A percentile compares a stretch with the other conserved stretches of the same genome.
Conservation (phyloP, 2,888 invertebrate species). For the Agonopterix arenella region DNA sequence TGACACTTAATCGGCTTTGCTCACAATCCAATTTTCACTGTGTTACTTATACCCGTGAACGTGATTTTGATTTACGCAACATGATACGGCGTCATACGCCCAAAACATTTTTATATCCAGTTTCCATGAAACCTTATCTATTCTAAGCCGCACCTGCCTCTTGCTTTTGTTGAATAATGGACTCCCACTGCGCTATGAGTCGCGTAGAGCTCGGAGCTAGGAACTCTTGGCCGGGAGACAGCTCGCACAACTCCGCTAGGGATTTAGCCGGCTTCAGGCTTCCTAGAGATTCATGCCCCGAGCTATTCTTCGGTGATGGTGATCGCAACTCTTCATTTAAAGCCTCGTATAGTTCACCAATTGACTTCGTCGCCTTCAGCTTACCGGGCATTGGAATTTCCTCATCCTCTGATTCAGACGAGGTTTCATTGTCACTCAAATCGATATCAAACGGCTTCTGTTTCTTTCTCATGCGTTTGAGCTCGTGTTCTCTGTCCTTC, state of each 20-base stretch:
- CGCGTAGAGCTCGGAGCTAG: slow-evolving; percentile 82
- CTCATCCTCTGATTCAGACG: slow-evolving; percentile 76
- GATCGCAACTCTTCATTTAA: slow-evolving; percentile 64
- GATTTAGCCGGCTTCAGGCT: slow-evolving; percentile 81
- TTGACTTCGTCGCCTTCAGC: slow-evolving; percentile 80
- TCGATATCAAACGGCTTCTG: slow-evolving; percentile 80
- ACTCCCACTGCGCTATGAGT: slow-evolving; percentile 89
- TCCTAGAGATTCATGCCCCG: slow-evolving; percentile 61
- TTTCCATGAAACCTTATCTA: slow-evolving; percentile 13
- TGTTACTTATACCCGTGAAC: slow-evolving; percentile 3
- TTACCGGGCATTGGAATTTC: slow-evolving; percentile 78
- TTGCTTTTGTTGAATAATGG: slow-evolving; percentile 81
- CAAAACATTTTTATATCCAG: slow-evolving; percentile 30
- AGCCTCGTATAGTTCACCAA: slow-evolving; percentile 81
- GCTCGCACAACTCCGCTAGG: slow-evolving; percentile 81
- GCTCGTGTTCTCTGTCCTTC: slow-evolving; percentile 87
- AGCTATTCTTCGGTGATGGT: slow-evolving; percentile 64
- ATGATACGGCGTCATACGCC: slow-evolving; percentile 24
- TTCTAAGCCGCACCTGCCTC: slow-evolving; percentile 71
- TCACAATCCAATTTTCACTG: slow-evolving; percentile 15
- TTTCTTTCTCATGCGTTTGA: slow-evolving; percentile 82
- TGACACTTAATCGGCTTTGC: slow-evolving; percentile 14
- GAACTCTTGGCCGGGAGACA: slow-evolving; percentile 78
- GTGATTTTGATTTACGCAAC: slow-evolving; percentile 9
- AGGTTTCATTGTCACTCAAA: slow-evolving; percentile 76